Percentiles rank a stretch among this genome's conserved stretches.
Conservation (phyloP, 2,797 vertebrate genomes). For the Linurgus olivaceus region DNA sequence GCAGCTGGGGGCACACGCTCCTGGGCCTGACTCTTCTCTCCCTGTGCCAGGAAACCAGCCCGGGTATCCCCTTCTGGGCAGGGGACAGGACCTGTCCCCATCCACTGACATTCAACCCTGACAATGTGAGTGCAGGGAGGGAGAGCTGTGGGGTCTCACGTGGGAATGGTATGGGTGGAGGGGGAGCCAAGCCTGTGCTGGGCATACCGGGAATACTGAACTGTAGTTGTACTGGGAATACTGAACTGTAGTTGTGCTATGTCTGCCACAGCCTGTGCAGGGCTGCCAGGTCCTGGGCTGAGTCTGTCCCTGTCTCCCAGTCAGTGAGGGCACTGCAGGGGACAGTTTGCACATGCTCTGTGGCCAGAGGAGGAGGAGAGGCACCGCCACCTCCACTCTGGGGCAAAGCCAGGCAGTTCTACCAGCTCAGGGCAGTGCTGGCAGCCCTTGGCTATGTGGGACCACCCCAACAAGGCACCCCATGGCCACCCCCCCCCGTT, state of each 20-base stretch:
- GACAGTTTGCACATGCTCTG: accelerated
- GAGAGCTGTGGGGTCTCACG: neutral
- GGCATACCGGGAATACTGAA: accelerated
- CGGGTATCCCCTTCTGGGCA: slow-evolving; percentile 85
- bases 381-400: neutral
- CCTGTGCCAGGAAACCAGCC: slow-evolving; percentile 75
- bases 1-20: accelerated
- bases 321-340: neutral
- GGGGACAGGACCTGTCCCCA: slow-evolving; percentile 84
- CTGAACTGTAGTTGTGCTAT: neutral
- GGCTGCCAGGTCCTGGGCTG: neutral
- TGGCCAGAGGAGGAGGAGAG: neutral
- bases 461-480: neutral
- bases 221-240: accelerated
- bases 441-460: neutral
- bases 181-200: neutral
- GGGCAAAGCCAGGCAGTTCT: neutral
- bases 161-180: accelerated
- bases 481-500: neutral
- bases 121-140: slow-evolving; percentile 77
- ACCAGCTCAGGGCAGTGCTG: neutral
- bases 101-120: slow-evolving; percentile 81
- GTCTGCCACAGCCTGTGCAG: neutral
- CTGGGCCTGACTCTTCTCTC: neutral
- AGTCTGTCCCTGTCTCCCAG: neutral